phyloP scores from a whole-genome alignment of 2,888 invertebrate species.

The Brachyptera risi region DNA sequence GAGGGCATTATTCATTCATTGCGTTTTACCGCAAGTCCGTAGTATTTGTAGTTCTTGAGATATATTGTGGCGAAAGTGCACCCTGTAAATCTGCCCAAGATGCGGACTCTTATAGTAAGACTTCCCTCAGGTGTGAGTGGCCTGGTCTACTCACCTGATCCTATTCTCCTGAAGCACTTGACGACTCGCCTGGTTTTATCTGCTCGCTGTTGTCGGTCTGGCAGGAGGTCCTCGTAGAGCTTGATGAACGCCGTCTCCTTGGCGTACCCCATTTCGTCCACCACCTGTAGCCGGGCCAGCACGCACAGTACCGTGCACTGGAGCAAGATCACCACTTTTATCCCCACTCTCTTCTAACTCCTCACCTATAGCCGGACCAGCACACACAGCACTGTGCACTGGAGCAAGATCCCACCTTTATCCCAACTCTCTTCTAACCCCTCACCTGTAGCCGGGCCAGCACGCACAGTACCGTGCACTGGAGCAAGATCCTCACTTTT shows the following conservation, averaged over 20 bases:
- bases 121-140: no score
- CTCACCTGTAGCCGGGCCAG: no score
- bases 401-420: no score
- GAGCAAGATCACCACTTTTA: background rate
- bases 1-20: no score
- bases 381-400: no score
- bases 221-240: background rate
- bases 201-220: background rate
- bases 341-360: background rate
- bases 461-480: no score
- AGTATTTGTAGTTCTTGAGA: no score
- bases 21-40: no score
- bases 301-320: conserved; percentile 11
- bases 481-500: background rate
- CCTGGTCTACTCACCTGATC: conserved; percentile 7
- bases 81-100: no score
- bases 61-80: no score
- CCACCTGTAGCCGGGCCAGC: background rate
- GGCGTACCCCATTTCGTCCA: background rate
- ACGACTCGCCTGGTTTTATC: background rate
- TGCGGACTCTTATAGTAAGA: no score
- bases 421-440: no score
- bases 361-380: background rate
- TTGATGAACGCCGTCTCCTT: background rate
- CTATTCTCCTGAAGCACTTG: background rate